Evolutionary conservation across 2,113 vertebrate species (phyloP).

Genomic region (Stigmatopora nigra): DNA sequence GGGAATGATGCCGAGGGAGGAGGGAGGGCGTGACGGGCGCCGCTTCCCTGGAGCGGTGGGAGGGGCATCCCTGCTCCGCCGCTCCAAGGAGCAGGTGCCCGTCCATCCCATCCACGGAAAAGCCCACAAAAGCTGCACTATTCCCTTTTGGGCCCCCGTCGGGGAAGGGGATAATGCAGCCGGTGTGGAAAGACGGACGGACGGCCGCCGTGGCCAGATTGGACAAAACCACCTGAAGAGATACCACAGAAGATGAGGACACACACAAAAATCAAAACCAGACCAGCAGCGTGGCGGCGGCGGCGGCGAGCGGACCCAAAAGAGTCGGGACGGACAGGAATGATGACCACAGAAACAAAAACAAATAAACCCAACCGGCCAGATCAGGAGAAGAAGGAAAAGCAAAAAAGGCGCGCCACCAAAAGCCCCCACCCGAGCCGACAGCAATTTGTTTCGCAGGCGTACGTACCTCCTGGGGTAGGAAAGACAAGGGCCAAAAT

Average conservation of each 20-base stretch:
- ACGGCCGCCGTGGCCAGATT: too few species aligned
- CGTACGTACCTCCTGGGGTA: conserved; percentile 99
- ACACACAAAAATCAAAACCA: conserved; percentile 15
- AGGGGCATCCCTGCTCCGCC: too few species aligned
- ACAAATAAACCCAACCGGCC: conserved; percentile 8
- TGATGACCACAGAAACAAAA: conserved; percentile 26
- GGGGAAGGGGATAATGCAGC: too few species aligned
- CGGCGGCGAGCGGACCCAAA: conserved; percentile 49
- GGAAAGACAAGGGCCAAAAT: conserved; percentile 97
- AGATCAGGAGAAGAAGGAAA: conserved; percentile 19
- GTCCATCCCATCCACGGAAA: too few species aligned
- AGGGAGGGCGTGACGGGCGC: too few species aligned
- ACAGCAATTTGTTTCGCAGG: conserved; percentile 69
- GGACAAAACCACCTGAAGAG: conserved; percentile 45
- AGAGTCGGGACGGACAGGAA: conserved; percentile 38
- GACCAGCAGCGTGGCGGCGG: conserved; percentile 47
- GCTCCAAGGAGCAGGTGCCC: too few species aligned
- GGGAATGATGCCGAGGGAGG: too few species aligned
- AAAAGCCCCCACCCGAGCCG: conserved; percentile 74
- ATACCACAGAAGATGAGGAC: conserved; percentile 39
- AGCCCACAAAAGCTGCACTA: too few species aligned
- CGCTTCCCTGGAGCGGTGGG: too few species aligned
- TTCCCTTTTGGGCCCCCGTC: too few species aligned
- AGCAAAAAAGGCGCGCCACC: conserved; percentile 70
- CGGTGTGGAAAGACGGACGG: too few species aligned